These are phyloP conservation scores for Thereva unica DNA, from an alignment of 2,888 invertebrate genomes.

Conservation along the genomic window DNA sequence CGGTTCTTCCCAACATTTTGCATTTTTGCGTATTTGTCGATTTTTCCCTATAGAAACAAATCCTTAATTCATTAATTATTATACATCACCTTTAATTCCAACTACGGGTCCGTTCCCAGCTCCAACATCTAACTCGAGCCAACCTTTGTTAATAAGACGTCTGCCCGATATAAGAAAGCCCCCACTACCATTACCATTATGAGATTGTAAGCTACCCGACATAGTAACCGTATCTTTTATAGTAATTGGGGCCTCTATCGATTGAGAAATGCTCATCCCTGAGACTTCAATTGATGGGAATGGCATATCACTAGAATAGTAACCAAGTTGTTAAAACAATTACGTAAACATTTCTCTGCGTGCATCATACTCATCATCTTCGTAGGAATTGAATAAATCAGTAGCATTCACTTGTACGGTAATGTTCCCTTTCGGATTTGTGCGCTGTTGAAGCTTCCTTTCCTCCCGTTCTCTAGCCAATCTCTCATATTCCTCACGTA, in stretches of 20 bases:
- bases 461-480: constrained; percentile 84
- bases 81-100: constrained; percentile 66
- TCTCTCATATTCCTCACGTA: constrained; percentile 94
- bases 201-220: constrained; percentile 79
- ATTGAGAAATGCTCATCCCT: constrained; percentile 91
- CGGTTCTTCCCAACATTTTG: too few species aligned
- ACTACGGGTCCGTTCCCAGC: constrained; percentile 83
- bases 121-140: constrained; percentile 84
- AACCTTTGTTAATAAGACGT: constrained; percentile 79
- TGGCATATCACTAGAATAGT: constrained; percentile 52
- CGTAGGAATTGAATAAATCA: constrained; percentile 86
- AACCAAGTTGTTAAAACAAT: constrained; percentile 52
- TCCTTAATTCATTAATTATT: too few species aligned
- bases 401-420: constrained; percentile 90
- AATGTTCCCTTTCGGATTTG: constrained; percentile 89
- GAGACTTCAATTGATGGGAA: constrained; percentile 85
- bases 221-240: constrained; percentile 81
- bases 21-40: too few species aligned
- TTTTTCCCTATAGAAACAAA: too few species aligned
- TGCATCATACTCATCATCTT: constrained; percentile 62
- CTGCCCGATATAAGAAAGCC: constrained; percentile 77
- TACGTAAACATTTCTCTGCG: not conserved
- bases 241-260: constrained; percentile 91
- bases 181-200: constrained; percentile 79
- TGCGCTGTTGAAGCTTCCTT: constrained; percentile 81